Evolutionary conservation across 2,888 invertebrate species (phyloP), one percentile per base, ranked within the genome.

Genomic region (Agrilus biguttatus): DNA sequence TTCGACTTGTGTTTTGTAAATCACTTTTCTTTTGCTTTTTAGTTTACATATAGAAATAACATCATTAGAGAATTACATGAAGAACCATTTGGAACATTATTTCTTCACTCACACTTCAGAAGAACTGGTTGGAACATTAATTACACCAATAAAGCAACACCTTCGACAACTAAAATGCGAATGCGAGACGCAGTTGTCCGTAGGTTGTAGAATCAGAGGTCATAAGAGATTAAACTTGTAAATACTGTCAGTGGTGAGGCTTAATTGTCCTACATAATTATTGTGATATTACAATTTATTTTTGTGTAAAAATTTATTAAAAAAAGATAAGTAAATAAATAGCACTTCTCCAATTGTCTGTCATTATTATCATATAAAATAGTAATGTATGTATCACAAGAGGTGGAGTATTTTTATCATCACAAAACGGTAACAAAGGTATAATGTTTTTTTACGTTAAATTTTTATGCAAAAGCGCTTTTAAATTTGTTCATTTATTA

Each of bases 41-140:
- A 78, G 77, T 40, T 58, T 76, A 50, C 51, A 72, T 34, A 53
- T 65, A 41, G 75, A 78, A 53, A 53, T 75, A 41, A 62, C 65
- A n/a, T 63, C 69, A 0, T 49, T 78, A 13, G 73, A 77, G 56
- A 63, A 61, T 12, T 73, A 72, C 45, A 51, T 79, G 39, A 66
- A 67, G n/a, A 54, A 58, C 1, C 67, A 71, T 40, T 67, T 81
- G 56, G 67, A 69, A 44, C 57, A 62, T 7, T 58, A 75, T 21
- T 78, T 74, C 12, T 78, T 75, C 17, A 56, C 66, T n/a, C 66
- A 76, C 14, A 77, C 74, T 34, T 59, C 71, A 1, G 74, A 75
- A 12, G 81, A 82, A 53, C 74, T 79, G 69, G 49, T 77, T 4
- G 73, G 71, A 2, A 75, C 77, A 2, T 69, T 72, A 51, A 53